A percentile compares a stretch with the other conserved stretches of the same genome.
These are phyloP conservation scores for Lucilia sericata DNA, from an alignment of 1,140 invertebrate genomes.

Conservation along the genomic window DNA sequence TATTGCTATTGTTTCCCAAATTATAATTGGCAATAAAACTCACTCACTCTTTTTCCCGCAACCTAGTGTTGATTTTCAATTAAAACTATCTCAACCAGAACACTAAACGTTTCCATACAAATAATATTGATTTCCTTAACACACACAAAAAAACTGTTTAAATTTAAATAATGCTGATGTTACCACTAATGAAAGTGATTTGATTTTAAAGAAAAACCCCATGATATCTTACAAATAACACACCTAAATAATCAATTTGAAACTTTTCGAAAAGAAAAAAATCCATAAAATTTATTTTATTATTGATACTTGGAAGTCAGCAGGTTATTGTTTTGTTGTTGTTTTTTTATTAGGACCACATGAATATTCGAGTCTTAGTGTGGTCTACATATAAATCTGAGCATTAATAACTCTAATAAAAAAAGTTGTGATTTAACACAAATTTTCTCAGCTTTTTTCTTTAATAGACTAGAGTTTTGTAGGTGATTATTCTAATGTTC, in stretches of 20 bases:
- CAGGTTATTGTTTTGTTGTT: constrained; percentile 53
- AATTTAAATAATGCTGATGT: neutral
- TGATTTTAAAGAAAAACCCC: neutral
- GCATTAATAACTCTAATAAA: constrained; percentile 22
- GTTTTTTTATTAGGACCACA: neutral
- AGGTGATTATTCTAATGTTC: neutral
- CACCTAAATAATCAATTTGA: neutral
- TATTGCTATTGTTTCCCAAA: neutral
- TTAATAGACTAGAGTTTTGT: too few species aligned
- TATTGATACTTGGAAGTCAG: constrained; percentile 63
- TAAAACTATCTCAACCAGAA: neutral
- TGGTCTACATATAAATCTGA: constrained; percentile 29
- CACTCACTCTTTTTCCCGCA: too few species aligned
- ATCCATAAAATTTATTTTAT: constrained; percentile 31
- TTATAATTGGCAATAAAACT: neutral
- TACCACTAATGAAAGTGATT: neutral
- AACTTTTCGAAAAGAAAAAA: neutral
- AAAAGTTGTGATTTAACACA: neutral
- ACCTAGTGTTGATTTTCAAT: neutral
- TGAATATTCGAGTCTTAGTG: neutral
- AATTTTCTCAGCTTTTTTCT: neutral
- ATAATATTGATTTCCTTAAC: neutral
- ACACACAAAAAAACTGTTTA: neutral
- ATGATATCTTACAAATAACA: neutral
- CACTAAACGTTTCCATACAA: neutral